These are phyloP conservation scores for Scaptomyza graminum DNA, from an alignment of 1,140 invertebrate genomes.

Conservation along the genomic window DNA sequence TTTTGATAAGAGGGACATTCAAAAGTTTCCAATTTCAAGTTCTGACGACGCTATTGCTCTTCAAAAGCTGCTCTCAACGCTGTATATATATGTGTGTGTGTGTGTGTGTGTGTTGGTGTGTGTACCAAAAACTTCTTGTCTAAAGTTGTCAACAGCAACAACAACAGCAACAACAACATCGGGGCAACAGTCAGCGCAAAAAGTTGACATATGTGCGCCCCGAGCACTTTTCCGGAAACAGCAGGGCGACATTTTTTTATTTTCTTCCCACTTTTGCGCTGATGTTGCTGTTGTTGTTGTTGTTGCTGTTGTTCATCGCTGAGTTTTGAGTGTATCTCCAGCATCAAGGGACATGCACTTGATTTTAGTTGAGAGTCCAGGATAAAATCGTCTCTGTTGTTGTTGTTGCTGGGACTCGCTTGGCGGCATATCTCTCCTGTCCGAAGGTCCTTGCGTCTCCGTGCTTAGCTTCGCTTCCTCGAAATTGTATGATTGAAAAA, in stretches of 20 bases:
- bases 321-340: conserved; percentile 68
- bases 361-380: conserved; percentile 75
- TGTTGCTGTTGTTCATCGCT: conserved; percentile 14
- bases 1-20: conserved; percentile 83
- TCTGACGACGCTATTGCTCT: conserved; percentile 60
- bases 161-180: conserved; percentile 10
- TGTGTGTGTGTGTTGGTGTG: background rate
- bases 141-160: conserved; percentile 56
- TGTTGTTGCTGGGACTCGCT: conserved; percentile 12
- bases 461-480: conserved; percentile 35
- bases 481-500: conserved; percentile 81
- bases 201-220: conserved; percentile 84
- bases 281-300: conserved; percentile 8
- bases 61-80: conserved; percentile 13
- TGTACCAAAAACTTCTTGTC: conserved; percentile 57
- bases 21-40: conserved; percentile 84
- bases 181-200: conserved; percentile 54
- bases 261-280: conserved; percentile 61
- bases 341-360: conserved; percentile 76
- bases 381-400: conserved; percentile 49
- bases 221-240: conserved; percentile 81
- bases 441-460: conserved; percentile 1
- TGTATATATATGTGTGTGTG: background rate
- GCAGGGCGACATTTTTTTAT: conserved; percentile 80
- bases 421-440: conserved; percentile 33